phyloP scores from a whole-genome alignment of 1,140 invertebrate species.

The Ruditapes philippinarum region DNA sequence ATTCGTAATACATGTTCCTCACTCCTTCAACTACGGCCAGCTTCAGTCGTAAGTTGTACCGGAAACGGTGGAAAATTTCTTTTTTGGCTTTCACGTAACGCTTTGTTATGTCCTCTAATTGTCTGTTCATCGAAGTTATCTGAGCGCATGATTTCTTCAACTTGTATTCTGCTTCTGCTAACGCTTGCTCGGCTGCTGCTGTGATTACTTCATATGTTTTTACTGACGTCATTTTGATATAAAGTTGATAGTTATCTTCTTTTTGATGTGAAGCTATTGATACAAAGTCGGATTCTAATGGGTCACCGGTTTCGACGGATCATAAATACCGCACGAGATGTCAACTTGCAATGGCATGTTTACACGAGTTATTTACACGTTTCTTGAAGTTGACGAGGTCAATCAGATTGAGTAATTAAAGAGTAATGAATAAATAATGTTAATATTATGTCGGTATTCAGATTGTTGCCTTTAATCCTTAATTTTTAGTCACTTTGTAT shows the following conservation, averaged over 20 bases:
- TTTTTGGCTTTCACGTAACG: conserved; percentile 66
- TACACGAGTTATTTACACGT: neutral
- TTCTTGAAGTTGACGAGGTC: neutral
- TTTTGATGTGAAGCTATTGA: too few relatives aligned
- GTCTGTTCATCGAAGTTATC: conserved; percentile 65
- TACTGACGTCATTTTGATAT: neutral
- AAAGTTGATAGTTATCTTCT: neutral
- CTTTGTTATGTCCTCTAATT: conserved; percentile 52
- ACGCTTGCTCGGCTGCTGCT: neutral
- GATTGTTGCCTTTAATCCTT: too few relatives aligned
- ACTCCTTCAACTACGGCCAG: conserved; percentile 71
- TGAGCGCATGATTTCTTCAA: conserved; percentile 70
- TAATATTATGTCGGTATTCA: too few relatives aligned
- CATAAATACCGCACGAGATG: too few relatives aligned
- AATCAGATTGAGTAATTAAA: conserved; percentile 13
- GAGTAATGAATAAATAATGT: neutral
- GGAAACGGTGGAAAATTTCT: conserved; percentile 60
- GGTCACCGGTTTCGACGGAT: too few relatives aligned
- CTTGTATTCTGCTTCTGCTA: conserved; percentile 54
- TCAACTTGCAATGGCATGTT: neutral
- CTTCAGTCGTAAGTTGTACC: conserved; percentile 69
- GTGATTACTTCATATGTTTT: neutral
- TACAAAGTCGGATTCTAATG: too few relatives aligned
- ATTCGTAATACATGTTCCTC: conserved; percentile 74
- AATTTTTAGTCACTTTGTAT: too few relatives aligned